Conservation (phyloP, 1,140 invertebrate genomes). For the Chionoecetes opilio region DNA sequence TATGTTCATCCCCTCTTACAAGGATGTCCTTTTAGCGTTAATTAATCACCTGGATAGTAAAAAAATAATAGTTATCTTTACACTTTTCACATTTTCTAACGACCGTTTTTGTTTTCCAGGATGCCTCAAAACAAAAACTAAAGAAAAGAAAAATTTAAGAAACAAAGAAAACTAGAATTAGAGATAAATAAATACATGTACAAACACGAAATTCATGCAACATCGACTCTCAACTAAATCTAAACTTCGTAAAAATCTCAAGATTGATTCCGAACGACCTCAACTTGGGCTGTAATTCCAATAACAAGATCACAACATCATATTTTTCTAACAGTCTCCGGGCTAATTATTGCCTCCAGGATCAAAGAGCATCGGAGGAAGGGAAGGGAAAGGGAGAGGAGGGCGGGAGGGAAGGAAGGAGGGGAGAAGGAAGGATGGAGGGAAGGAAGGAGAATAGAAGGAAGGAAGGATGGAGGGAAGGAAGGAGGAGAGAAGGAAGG, state of each 20-base stretch:
- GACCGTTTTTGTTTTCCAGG: no score
- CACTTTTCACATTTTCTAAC: no score
- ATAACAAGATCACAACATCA: neutral
- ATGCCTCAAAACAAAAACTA: no score
- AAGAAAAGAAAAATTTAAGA: no score
- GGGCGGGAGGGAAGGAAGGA: neutral
- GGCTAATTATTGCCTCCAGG: neutral
- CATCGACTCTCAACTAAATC: no score
- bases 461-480: neutral
- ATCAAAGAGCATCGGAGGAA: neutral
- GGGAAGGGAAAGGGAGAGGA: constrained; percentile 34
- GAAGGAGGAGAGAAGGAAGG: neutral
- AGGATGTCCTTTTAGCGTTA: no score
- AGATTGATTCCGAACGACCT: neutral
- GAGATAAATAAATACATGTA: no score
- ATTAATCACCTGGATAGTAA: no score
- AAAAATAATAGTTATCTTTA: no score
- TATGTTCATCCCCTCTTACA: no score
- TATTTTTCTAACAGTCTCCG: neutral
- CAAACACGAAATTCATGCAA: no score
- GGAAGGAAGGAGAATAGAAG: neutral
- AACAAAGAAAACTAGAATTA: neutral
- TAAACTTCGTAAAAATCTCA: no score
- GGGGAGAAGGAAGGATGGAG: neutral
- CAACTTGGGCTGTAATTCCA: neutral